phyloP scores from a whole-genome alignment of 1,140 invertebrate genomes.

The Meteorus sp. region DNA sequence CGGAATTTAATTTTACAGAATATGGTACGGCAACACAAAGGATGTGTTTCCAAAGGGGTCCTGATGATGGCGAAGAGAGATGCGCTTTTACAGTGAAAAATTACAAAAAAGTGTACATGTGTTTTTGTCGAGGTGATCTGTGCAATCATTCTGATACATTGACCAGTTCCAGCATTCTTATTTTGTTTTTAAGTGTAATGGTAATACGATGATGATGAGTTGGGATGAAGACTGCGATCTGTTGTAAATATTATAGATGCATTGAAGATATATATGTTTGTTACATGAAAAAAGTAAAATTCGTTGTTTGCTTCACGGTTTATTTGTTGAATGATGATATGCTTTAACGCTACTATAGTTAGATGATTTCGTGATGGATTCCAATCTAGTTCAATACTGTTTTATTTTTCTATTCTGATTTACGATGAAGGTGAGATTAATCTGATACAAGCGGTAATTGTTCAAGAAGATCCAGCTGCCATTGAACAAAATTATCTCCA shows the following conservation, averaged over 20 bases:
- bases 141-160: conserved; percentile 66
- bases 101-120: conserved; percentile 83
- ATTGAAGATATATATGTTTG: neutral
- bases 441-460: too few species aligned
- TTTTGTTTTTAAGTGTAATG: neutral
- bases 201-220: neutral
- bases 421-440: too few species aligned
- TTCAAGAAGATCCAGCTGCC: too few species aligned
- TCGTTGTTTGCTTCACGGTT: too few species aligned
- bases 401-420: too few species aligned
- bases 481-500: too few species aligned
- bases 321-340: too few species aligned
- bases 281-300: too few species aligned
- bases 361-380: too few species aligned
- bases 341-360: too few species aligned
- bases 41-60: conserved; percentile 82
- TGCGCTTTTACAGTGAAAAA: conserved; percentile 83
- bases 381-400: too few species aligned
- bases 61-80: conserved; percentile 83
- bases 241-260: neutral
- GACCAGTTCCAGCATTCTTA: neutral
- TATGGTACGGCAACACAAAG: conserved; percentile 85
- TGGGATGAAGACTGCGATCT: neutral
- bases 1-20: conserved; percentile 62
- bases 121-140: conserved; percentile 88